Percentiles rank a stretch among this genome's conserved stretches.
Evolutionary conservation across 1,140 invertebrate species (phyloP).

Genomic region (Papilio polytes): DNA sequence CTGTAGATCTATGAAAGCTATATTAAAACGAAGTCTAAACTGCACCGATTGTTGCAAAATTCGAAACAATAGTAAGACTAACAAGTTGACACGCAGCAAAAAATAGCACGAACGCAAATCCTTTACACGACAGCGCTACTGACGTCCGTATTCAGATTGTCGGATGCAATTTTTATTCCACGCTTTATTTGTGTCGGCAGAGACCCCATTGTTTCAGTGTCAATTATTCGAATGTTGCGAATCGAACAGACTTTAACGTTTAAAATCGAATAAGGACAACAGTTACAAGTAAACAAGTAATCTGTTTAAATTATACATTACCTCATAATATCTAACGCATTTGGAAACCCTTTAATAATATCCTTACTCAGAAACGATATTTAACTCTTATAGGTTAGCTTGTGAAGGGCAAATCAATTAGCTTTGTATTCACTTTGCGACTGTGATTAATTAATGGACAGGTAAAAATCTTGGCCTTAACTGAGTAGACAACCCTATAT

Average conservation of each 20-base stretch:
- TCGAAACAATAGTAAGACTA: slow-evolving; percentile 33
- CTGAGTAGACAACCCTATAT: not conserved
- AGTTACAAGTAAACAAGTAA: too few relatives aligned
- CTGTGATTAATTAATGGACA: not conserved
- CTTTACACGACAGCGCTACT: slow-evolving; percentile 20
- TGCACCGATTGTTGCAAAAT: not conserved
- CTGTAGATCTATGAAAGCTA: not conserved
- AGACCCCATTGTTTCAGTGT: slow-evolving; percentile 48
- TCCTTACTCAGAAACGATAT: not conserved
- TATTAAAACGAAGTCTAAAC: not conserved
- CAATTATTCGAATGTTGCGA: slow-evolving; percentile 50
- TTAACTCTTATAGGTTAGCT: not conserved
- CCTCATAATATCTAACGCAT: too few relatives aligned
- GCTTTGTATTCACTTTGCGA: slow-evolving; percentile 15
- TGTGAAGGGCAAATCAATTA: slow-evolving; percentile 21
- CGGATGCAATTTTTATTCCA: slow-evolving; percentile 26
- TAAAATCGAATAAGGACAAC: too few relatives aligned
- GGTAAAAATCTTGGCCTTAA: slow-evolving; percentile 4
- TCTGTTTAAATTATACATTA: too few relatives aligned
- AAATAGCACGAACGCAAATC: slow-evolving; percentile 4
- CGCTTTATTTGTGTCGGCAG: slow-evolving; percentile 25
- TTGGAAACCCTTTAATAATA: too few relatives aligned
- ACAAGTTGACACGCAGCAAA: slow-evolving; percentile 28
- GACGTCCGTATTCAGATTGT: slow-evolving; percentile 31
- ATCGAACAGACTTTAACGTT: slow-evolving; percentile 17